Base-by-base conservation (phyloP, 2,797 vertebrate genomes). In the Ispidina picta region DNA sequence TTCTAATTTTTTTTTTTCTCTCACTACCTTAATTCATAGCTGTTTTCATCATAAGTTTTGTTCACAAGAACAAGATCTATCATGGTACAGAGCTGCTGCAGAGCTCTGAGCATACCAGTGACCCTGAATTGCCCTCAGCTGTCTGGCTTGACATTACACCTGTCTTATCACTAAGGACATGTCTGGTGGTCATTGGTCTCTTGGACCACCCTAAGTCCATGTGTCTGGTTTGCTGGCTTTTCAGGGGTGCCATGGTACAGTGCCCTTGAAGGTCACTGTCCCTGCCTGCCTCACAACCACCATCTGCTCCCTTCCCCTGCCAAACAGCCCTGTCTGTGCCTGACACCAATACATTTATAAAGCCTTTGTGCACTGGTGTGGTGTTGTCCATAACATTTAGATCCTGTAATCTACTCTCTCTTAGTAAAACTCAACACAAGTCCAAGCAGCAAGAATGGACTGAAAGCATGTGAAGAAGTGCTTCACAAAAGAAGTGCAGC, bases 401-500 rank as follows among this genome's bases (percentile, higher is more conserved):
- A 60, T 21, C 17, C 23, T 44, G 44, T 60, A 8, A 64, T 60
- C 41, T 84, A 19, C 35, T 68, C 56, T 41, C 6, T 62, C 12
- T 39, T 39, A 29, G 15, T 51, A 81, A 73, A 55, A n/a, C 21
- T 51, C 13, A 2, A 3, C 26, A 25, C 31, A 41, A 5, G 15
- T 46, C 60, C 37, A 64, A 52, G 23, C 0, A 1, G 18, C 10
- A 52, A 39, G 29, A 60, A 16, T 10, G 21, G 13, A 44, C 44
- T 4, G 2, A 74, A 80, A 81, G 9, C 54, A n/a, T 2, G 2
- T 13, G 44, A 86, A 86, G 17, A 81, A 89, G 37, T 55, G 9
- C 12, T 46, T 63, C 23, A 58, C 0, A 0, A 55, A 81, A 26
- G 31, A 83, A 46, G 3, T 59, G 14, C 44, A 68, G 29, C 0